Percentiles rank a stretch among this genome's conserved stretches.
These are phyloP conservation scores for Montipora foliosa DNA, from an alignment of 64 coral and sea anemone genomes.

Conservation along the genomic window DNA sequence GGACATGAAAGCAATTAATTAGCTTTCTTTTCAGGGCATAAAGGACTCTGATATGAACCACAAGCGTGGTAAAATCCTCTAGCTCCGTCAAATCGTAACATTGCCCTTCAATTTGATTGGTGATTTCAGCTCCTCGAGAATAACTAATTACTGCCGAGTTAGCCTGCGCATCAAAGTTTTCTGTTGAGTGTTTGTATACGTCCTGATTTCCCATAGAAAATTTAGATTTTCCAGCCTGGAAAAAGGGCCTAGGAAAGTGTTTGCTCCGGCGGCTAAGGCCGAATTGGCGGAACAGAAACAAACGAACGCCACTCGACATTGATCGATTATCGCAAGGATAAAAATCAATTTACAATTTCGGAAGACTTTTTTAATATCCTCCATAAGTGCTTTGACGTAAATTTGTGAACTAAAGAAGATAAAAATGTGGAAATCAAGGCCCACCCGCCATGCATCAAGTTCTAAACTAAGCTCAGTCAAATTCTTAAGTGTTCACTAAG, in stretches of 20 bases:
- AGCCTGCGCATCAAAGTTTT: no score
- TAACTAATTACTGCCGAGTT: neutral
- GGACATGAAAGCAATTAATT: slow-evolving; percentile 49
- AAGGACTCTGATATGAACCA: neutral
- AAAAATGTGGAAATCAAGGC: slow-evolving; percentile 1
- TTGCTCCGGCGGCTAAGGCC: no score
- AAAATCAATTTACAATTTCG: neutral
- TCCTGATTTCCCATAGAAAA: no score
- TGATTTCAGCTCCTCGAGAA: neutral
- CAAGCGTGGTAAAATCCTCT: neutral
- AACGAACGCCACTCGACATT: neutral
- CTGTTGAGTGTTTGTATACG: no score
- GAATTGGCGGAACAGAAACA: neutral
- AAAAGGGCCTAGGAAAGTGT: no score
- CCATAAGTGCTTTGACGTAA: neutral
- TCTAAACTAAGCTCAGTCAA: neutral
- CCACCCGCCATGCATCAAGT: neutral
- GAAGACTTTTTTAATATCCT: neutral
- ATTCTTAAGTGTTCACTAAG: neutral
- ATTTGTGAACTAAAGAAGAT: neutral
- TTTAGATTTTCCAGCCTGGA: no score
- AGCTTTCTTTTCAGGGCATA: slow-evolving; percentile 1
- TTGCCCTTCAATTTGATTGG: neutral
- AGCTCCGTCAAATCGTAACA: neutral
- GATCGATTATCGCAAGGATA: neutral